Evolutionary conservation across 2,888 invertebrate species (phyloP).

Genomic region (Euplexia lucipara): DNA sequence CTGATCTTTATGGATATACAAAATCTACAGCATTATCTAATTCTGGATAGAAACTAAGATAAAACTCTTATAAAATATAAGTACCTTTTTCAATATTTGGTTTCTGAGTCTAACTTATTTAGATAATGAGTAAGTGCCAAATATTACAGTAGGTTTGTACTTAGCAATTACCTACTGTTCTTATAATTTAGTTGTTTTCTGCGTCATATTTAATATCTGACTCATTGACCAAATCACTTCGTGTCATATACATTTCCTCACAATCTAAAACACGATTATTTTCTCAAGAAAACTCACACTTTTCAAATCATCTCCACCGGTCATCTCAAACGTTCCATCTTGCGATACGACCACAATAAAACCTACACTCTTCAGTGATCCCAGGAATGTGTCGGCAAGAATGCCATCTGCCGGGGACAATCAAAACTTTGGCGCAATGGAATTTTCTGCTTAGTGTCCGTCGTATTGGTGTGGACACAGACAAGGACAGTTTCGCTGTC

Average conservation of each 20-base stretch:
- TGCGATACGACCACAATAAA: constrained; percentile 87
- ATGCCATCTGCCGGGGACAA: constrained; percentile 90
- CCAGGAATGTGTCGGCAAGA: constrained; percentile 87
- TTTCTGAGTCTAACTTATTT: no score
- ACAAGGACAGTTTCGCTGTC: constrained; percentile 71
- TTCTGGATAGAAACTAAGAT: no score
- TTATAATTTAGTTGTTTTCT: no score
- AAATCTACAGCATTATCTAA: no score
- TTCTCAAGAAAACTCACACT: background rate
- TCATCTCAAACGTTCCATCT: constrained; percentile 26
- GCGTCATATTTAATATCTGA: background rate
- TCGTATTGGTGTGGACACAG: constrained; percentile 76
- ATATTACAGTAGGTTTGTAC: no score
- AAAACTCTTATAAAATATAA: no score
- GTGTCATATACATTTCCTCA: background rate
- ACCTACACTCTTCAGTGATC: constrained; percentile 81
- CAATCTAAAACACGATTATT: background rate
- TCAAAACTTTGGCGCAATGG: constrained; percentile 89
- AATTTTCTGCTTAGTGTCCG: constrained; percentile 90
- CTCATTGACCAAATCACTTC: no score
- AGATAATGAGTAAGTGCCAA: no score
- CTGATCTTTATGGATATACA: no score
- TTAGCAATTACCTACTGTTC: no score
- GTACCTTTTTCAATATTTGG: no score
- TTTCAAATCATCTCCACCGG: background rate